These are phyloP conservation scores for Dicaeum eximium DNA, from an alignment of 2,113 vertebrate genomes.

Conservation along the genomic window DNA sequence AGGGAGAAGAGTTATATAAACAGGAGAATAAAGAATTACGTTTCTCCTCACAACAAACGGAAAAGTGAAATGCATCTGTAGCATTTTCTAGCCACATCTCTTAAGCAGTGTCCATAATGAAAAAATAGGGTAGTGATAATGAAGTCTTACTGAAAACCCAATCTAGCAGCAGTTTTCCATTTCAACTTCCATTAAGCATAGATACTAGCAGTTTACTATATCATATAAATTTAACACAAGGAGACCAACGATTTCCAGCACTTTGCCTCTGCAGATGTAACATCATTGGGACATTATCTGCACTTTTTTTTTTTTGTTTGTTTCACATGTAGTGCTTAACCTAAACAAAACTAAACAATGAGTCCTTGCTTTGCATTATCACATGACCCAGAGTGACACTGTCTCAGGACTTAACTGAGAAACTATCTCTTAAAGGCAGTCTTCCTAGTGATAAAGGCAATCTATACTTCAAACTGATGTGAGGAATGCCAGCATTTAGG, in stretches of 20 bases:
- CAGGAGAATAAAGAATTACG: not conserved
- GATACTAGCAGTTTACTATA: not conserved
- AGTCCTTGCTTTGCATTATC: not conserved
- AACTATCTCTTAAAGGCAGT: not conserved
- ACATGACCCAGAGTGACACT: not conserved
- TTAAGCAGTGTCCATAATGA: not conserved
- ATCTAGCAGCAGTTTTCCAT: not conserved
- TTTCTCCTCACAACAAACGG: not conserved
- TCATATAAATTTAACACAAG: not conserved
- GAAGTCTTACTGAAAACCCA: not conserved
- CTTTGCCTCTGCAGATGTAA: not conserved
- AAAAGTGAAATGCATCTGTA: not conserved
- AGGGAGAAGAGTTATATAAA: fast-evolving
- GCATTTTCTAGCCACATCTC: not conserved
- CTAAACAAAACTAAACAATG: not conserved
- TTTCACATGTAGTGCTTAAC: not conserved
- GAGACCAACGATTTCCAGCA: not conserved
- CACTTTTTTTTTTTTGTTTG: not conserved
- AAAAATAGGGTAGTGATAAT: not conserved
- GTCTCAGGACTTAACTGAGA: not conserved
- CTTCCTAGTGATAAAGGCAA: not conserved
- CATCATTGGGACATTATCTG: not conserved
- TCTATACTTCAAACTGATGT: not conserved
- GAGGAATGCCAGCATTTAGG: not conserved
- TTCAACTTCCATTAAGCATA: not conserved